phyloP scores from a whole-genome alignment of 2,797 vertebrate genomes.

The Syngnathus rostellatus region DNA sequence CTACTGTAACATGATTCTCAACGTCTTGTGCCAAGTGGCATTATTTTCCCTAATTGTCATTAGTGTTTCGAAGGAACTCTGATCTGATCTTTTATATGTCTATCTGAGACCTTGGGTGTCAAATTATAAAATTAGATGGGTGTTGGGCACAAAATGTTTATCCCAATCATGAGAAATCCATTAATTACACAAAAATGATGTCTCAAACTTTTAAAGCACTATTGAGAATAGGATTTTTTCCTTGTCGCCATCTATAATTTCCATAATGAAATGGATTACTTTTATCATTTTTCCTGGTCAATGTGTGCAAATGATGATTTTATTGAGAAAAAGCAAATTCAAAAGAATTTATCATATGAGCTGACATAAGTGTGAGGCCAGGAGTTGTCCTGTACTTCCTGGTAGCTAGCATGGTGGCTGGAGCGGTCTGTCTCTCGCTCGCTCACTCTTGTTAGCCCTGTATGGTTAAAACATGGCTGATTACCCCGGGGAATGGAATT shows the following conservation, averaged over 20 bases:
- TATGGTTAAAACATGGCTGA: slow-evolving; percentile 65
- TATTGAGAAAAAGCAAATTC: slow-evolving; percentile 30
- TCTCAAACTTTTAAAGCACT: background rate
- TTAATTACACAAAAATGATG: background rate
- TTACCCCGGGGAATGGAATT: slow-evolving; percentile 72
- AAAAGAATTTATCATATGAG: slow-evolving; percentile 44
- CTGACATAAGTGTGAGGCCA: slow-evolving; percentile 31
- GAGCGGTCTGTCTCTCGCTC: slow-evolving; percentile 15
- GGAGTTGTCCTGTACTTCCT: slow-evolving; percentile 20
- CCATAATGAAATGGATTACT: slow-evolving; percentile 39
- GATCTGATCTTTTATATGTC: slow-evolving; percentile 34
- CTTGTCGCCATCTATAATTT: slow-evolving; percentile 30
- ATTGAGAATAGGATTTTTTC: slow-evolving; percentile 23
- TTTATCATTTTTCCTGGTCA: slow-evolving; percentile 49
- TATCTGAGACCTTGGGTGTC: slow-evolving; percentile 26
- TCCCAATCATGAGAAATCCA: background rate
- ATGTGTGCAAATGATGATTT: slow-evolving; percentile 36
- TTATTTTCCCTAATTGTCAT: slow-evolving; percentile 23
- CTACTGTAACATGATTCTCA: slow-evolving; percentile 38
- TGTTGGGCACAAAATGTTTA: slow-evolving; percentile 6
- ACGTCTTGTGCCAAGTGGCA: slow-evolving; percentile 22
- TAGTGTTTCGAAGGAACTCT: slow-evolving; percentile 34
- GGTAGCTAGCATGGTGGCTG: slow-evolving; percentile 31
- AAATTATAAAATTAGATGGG: slow-evolving; percentile 16
- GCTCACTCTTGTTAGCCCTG: slow-evolving; percentile 45